Evolutionary conservation across 2,888 invertebrate species (phyloP), one percentile per base, ranked within the genome.

Genomic region (Villa cingulata): DNA sequence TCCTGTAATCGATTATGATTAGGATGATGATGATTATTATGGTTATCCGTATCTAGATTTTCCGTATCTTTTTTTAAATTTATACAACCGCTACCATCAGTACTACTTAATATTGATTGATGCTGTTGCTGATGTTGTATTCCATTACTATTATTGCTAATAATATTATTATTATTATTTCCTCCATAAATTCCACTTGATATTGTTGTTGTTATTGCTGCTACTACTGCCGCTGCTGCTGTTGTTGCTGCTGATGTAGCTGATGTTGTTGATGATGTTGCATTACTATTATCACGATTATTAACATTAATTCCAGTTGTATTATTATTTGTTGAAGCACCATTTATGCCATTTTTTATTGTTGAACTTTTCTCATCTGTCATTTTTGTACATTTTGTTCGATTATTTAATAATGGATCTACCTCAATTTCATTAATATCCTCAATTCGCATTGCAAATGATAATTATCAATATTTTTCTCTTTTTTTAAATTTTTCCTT

Each of bases 331-430:
- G 40, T 54, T 50, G 53, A 62, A 51, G 53, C 78, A 70, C 78
- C 80, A 75, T 78, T 79, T 70, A 78, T 77, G 73, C 78, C 80
- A 76, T 79, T 77, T 76, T 75, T 57, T 45, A 55, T 54, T 50
- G 54, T 74, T 76, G 75, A 77, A 76, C 78, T 77, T 73, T 75
- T 76, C 76, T 81, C 74, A 69, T 74, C 74, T 70, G 71, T 74
- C 75, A 75, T 75, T 73, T 73, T 74, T 70, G 72, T 74, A 78
- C 79, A 78, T 79, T 78, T 79, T 79, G 79, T 80, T 76, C 76
- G 75, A 74, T 76, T 78, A 76, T 56, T 56, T 48, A 49, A 51
- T 45, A 46, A 46, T 50, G 46, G 45, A 51, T 43, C 45, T 51
- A 43, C 44, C 43, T 40, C 45, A 37, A 34, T 39, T 41, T 51